Evolutionary conservation across 2,888 invertebrate species (phyloP).

Genomic region (Drosophila lacicola): DNA sequence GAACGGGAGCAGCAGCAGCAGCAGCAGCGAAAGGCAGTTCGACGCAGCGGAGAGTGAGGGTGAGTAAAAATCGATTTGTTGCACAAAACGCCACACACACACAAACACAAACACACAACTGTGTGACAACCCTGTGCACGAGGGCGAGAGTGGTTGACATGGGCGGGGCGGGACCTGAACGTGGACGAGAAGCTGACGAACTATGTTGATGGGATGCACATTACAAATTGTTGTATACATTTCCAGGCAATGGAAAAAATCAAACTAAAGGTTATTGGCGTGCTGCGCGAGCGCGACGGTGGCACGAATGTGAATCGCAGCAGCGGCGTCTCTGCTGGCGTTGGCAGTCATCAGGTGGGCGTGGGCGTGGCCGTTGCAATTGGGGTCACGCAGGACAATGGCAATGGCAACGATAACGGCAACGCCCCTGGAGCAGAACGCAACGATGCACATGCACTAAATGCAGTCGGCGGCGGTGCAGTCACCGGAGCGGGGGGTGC

Average conservation of each 20-base stretch:
- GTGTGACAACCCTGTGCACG: constrained; percentile 61
- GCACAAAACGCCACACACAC: constrained; percentile 69
- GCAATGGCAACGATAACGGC: constrained; percentile 56
- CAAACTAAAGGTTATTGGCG: constrained; percentile 83
- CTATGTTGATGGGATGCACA: constrained; percentile 52
- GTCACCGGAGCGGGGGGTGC: constrained; percentile 55
- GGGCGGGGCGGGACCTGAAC: constrained; percentile 35
- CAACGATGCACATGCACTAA: constrained; percentile 45
- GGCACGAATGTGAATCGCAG: constrained; percentile 78
- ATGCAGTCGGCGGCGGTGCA: constrained; percentile 28
- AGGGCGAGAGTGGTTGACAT: constrained; percentile 52
- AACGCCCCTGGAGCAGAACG: constrained; percentile 63
- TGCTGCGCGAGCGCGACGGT: constrained; percentile 82
- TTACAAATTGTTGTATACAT: constrained; percentile 27
- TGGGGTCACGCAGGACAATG: constrained; percentile 75
- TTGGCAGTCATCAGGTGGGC: constrained; percentile 67
- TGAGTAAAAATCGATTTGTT: constrained; percentile 81
- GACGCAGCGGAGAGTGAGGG: constrained; percentile 70
- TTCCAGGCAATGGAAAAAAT: constrained; percentile 79
- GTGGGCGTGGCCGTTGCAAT: constrained; percentile 56
- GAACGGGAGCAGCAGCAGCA: constrained; percentile 59
- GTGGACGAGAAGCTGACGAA: constrained; percentile 37
- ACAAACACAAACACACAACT: constrained; percentile 34
- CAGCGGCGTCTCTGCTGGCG: constrained; percentile 53
- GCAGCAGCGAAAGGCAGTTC: constrained; percentile 68